Evolutionary conservation across 2,888 invertebrate species (phyloP).

Genomic region (Hyles lineata): DNA sequence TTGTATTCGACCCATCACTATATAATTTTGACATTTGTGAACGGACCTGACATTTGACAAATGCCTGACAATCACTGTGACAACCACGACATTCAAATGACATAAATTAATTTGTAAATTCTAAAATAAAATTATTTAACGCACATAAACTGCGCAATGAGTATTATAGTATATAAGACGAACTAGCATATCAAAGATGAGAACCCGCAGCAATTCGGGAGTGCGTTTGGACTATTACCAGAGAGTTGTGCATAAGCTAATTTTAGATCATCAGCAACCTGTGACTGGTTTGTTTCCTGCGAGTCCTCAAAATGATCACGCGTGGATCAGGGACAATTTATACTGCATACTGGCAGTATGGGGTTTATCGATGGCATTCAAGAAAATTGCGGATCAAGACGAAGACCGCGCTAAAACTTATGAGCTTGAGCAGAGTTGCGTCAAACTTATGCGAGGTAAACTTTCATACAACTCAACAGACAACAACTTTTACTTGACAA

Average conservation of each 20-base stretch:
- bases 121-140: constrained; percentile 26
- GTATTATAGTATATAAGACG: not conserved
- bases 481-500: not conserved
- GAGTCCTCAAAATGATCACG: constrained; percentile 94
- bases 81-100: constrained; percentile 77
- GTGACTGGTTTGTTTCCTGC: constrained; percentile 98
- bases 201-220: constrained; percentile 95
- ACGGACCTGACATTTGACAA: no score
- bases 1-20: not conserved
- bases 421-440: constrained; percentile 97
- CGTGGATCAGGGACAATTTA: constrained; percentile 99
- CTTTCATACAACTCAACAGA: not conserved
- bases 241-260: constrained; percentile 95
- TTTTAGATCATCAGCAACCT: constrained; percentile 97
- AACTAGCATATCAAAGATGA: constrained; percentile 82
- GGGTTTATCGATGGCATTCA: constrained; percentile 99
- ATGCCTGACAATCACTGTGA: no score
- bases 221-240: constrained; percentile 98
- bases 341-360: constrained; percentile 98
- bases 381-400: constrained; percentile 99
- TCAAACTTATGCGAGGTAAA: constrained; percentile 92
- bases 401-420: constrained; percentile 99
- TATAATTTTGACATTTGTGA: constrained; percentile 30
- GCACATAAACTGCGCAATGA: constrained; percentile 5
- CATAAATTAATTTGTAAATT: constrained; percentile 40